Base-by-base conservation (phyloP, 2,113 vertebrate genomes). In the Puntigrus tetrazona region DNA sequence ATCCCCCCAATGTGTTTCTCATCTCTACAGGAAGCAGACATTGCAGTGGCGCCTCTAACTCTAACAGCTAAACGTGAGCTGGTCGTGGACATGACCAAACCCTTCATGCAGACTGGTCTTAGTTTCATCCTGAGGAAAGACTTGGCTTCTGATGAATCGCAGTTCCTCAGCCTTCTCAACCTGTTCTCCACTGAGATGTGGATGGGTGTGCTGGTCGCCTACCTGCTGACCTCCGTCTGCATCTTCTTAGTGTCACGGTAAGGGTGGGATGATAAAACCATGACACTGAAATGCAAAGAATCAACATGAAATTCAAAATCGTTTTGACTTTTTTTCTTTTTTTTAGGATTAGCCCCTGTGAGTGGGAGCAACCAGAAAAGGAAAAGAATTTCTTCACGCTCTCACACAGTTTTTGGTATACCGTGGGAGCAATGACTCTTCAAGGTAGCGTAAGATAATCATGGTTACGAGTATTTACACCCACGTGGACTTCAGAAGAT, bases 341-440 rank as follows among this genome's bases (percentile, higher is more conserved):
- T 10, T 73, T 50, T 59, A 98, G 97, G 82, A 92, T 98, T 87
- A 98, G 97, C 86, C 97, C 96, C 2, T 89, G 87, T 45, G 96
- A 97, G 82, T 97, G 96, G 97, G 89, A 91, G 0, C 95, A 95
- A 63, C 94, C 95, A 0, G 91, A 94, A 76, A 89, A 84, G 0
- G 95, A 96, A 14, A 90, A 95, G 34, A 94, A 95, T 50, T 90
- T 86, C 47, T 97, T 97, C 52, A 96, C 95, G 1, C 88, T 97
- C 63, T 88, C 96, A 36, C 95, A 97, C 86, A 96, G 96, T 87
- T 95, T 97, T 87, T 98, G 97, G 96, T 97, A 96, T 90, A 95
- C 95, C 74, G 91, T 92, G 0, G 97, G 96, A 79, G 95, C 96
- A 0, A 90, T 97, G 3, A 93, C 96, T 7, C 90, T 97, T 90